Percentiles rank a stretch among this genome's conserved stretches.
Conservation (phyloP, 2,888 invertebrate genomes). For the Hedya salicella region DNA sequence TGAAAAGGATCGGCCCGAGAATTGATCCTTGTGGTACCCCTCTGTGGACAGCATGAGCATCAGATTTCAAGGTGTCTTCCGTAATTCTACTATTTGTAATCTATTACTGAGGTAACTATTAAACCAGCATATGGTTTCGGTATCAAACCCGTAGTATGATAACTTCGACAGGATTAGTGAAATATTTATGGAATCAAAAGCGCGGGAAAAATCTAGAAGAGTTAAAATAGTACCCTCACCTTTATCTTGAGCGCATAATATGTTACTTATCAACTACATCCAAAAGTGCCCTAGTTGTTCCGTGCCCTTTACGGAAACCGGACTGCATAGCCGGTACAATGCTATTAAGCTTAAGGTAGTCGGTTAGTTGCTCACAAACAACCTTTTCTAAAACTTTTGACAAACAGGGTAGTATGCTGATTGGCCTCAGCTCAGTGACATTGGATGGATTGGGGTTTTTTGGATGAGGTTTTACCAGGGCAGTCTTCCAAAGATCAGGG, state of each 20-base stretch:
- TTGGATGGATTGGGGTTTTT: slow-evolving; percentile 45
- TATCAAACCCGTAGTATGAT: too few relatives aligned
- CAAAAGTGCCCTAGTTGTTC: background rate
- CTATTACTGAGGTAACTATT: too few relatives aligned
- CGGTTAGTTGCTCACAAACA: background rate
- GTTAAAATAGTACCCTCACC: background rate
- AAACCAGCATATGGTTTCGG: too few relatives aligned
- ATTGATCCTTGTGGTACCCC: too few relatives aligned
- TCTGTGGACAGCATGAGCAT: too few relatives aligned
- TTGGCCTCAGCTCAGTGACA: slow-evolving; percentile 49
- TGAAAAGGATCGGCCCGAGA: too few relatives aligned
- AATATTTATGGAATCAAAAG: too few relatives aligned
- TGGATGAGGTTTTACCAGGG: slow-evolving; percentile 48
- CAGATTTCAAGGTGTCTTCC: too few relatives aligned
- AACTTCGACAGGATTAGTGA: too few relatives aligned
- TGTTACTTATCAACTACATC: background rate
- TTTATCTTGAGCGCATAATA: background rate
- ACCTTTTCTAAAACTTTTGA: background rate
- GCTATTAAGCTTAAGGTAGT: background rate
- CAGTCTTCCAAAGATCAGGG: slow-evolving; percentile 50
- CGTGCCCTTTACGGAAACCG: background rate
- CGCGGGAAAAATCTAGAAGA: background rate
- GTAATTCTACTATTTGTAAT: too few relatives aligned
- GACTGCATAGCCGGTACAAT: slow-evolving; percentile 9
- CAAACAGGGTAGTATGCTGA: slow-evolving; percentile 41